Conservation (phyloP, 2,888 invertebrate species). For the Drosophila borborema region DNA sequence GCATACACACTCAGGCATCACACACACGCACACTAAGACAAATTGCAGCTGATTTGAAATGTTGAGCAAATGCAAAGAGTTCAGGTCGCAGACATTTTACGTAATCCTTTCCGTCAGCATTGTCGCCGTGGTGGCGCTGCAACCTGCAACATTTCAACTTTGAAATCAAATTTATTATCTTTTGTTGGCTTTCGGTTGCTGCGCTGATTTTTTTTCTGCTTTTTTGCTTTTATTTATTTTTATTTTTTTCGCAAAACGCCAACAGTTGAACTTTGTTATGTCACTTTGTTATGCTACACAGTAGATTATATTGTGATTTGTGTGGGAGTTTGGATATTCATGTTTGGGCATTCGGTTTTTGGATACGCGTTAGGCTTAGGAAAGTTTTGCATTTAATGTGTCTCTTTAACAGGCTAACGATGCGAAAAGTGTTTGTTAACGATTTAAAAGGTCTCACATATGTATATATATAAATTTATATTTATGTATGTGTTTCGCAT, state of each 20-base stretch:
- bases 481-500: constrained; percentile 8
- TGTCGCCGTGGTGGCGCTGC: constrained; percentile 54
- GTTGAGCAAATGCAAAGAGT: constrained; percentile 76
- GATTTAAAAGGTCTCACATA: neutral
- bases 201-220: constrained; percentile 25
- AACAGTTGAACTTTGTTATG: constrained; percentile 78
- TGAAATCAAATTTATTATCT: constrained; percentile 68
- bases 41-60: constrained; percentile 58
- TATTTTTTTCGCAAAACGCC: constrained; percentile 53
- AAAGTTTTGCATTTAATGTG: constrained; percentile 31
- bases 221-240: neutral
- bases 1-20: neutral
- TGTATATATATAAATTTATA: neutral
- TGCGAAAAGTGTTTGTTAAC: constrained; percentile 32
- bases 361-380: constrained; percentile 11
- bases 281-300: constrained; percentile 65
- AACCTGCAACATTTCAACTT: constrained; percentile 36
- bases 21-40: constrained; percentile 9
- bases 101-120: constrained; percentile 61
- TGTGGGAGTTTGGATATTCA: constrained; percentile 48
- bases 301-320: constrained; percentile 55
- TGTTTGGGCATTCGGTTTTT: constrained; percentile 4
- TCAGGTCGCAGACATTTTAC: constrained; percentile 79
- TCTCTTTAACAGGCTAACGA: constrained; percentile 6
- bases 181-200: constrained; percentile 51